Conservation (phyloP, 2,797 vertebrate genomes). For the Caiman crocodilus region DNA sequence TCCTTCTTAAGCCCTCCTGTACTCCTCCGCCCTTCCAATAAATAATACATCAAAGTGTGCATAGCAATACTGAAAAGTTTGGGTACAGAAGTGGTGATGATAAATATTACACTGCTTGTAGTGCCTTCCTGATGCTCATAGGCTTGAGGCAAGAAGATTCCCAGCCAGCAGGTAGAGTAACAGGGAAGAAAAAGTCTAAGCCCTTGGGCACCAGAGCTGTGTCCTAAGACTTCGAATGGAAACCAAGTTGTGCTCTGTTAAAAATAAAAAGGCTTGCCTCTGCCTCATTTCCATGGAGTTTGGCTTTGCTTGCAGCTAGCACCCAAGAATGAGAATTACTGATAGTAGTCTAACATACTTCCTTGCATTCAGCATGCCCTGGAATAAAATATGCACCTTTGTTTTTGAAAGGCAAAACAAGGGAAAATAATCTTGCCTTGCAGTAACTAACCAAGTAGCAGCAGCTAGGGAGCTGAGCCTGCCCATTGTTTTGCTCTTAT, state of each 20-base stretch:
- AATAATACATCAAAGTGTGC: not conserved
- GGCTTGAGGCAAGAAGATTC: not conserved
- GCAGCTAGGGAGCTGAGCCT: too few relatives aligned
- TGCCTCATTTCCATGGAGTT: not conserved
- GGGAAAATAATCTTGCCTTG: too few relatives aligned
- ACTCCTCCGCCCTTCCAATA: not conserved
- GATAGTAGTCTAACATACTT: not conserved
- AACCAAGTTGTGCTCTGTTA: not conserved
- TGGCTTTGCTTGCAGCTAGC: not conserved
- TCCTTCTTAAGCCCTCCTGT: not conserved
- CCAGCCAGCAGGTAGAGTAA: not conserved
- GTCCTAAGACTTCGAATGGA: rapidly evolving
- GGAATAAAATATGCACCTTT: too few relatives aligned
- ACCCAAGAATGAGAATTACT: not conserved
- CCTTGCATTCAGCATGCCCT: too few relatives aligned
- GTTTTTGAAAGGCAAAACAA: too few relatives aligned
- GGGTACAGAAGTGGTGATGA: not conserved
- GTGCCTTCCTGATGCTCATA: rapidly evolving
- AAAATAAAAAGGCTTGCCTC: not conserved
- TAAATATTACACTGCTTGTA: not conserved
- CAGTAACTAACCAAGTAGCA: too few relatives aligned
- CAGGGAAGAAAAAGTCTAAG: not conserved
- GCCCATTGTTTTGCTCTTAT: too few relatives aligned
- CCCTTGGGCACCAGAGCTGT: not conserved
- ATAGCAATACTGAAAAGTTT: not conserved